These are phyloP conservation scores for Narcine bancroftii DNA, from an alignment of 2,113 vertebrate species.

Conservation along the genomic window DNA sequence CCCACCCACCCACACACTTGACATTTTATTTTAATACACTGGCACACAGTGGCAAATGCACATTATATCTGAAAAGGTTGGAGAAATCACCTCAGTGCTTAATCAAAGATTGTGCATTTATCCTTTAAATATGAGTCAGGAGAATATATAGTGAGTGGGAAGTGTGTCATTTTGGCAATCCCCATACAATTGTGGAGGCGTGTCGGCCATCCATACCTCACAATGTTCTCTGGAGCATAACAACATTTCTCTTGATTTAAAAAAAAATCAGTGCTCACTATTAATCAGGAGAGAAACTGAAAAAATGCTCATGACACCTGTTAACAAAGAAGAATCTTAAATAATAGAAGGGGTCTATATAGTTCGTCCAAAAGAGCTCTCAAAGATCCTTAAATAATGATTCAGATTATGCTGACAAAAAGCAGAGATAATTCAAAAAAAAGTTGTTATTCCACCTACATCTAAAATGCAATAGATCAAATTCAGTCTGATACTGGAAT, in stretches of 20 bases:
- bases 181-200: not conserved
- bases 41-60: not conserved
- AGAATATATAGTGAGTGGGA: not conserved
- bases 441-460: not conserved
- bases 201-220: not conserved
- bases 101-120: not conserved
- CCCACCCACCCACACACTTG: not conserved
- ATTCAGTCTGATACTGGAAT: not conserved
- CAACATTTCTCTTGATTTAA: too few species aligned
- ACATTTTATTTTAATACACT: not conserved
- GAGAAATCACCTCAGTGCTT: not conserved
- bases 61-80: not conserved
- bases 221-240: not conserved
- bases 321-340: not conserved
- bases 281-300: not conserved
- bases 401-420: not conserved
- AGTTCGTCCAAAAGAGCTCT: not conserved
- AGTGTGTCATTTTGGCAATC: constrained; percentile 2
- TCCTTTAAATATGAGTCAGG: not conserved
- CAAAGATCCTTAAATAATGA: not conserved
- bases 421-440: not conserved
- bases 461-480: not conserved
- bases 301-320: not conserved
- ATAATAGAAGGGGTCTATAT: not conserved
- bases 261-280: too few species aligned